Evolutionary conservation across 2,888 invertebrate species (phyloP), one percentile per base, ranked within the genome.

Genomic region (Abrostola tripartita): DNA sequence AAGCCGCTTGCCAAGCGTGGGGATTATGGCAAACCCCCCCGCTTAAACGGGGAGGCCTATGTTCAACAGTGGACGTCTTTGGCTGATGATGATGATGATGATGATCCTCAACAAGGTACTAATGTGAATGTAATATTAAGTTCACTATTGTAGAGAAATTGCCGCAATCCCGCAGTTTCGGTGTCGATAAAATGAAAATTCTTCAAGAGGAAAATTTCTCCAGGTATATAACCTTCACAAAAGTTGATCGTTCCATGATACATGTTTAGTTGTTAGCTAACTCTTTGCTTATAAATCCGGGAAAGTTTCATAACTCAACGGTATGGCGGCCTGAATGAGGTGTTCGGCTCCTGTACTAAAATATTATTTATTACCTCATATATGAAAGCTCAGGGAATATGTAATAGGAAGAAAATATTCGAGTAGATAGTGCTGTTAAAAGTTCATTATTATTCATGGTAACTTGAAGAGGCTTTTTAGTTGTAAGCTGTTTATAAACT

Each of bases 321-420:
- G 79, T 71, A 66, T 76, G 75, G 73, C 68, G 76, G 79, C 76
- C 81, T 84, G 82, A 85, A 86, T 84, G 84, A 88, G 85, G 88
- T 88, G 85, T 84, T 85, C 82, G 78, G 79, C 78, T 82, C 78
- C 76, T 81, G 68, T 81, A 79, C 85, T 85, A 88, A 86, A 87
- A 89, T 84, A 85, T 85, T 86, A 88, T 89, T 89, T 89, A 87
- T 85, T 82, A 76, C 85, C 77, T 67, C 66, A 71, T 71, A 71
- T 71, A 72, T 72, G 63, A 80, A 72, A 65, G 61, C 65, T 65
- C 74, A 52, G 75, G 79, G 78, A 82, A 80, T 82, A 81, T 68
- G 68, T 79, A 82, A 82, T 76, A 81, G 75, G 75, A 76, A 71
- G 79, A 70, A 81, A 74, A 82, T 63, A 64, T 74, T 64, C 59